phyloP scores from a whole-genome alignment of 2,797 vertebrate species.

The Pantherophis alleghaniensis region DNA sequence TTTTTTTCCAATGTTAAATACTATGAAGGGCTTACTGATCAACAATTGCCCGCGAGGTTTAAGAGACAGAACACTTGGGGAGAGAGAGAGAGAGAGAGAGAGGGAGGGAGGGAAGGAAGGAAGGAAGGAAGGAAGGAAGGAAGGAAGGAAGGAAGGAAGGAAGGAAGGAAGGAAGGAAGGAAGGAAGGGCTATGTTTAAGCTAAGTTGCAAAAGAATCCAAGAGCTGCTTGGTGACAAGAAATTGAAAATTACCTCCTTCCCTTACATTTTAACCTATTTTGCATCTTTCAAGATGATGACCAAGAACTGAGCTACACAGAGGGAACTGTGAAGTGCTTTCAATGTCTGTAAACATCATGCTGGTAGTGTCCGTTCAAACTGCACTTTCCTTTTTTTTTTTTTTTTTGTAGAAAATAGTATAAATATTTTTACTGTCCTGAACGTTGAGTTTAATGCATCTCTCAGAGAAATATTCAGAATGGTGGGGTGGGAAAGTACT shows the following conservation, averaged over 20 bases:
- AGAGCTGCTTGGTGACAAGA: conserved; percentile 58
- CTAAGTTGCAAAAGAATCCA: conserved; percentile 64
- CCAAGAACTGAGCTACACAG: conserved; percentile 55
- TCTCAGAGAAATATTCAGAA: conserved; percentile 61
- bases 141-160: background rate
- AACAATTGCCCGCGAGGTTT: conserved; percentile 60
- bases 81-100: conserved; percentile 12
- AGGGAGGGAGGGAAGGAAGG: background rate
- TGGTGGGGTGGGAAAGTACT: conserved; percentile 71
- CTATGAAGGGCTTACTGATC: conserved; percentile 63
- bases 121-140: conserved; percentile 26
- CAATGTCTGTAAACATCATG: conserved; percentile 86
- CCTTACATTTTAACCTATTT: conserved; percentile 55
- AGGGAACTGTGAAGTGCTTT: conserved; percentile 71
- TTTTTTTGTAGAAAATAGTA: conserved; percentile 90
- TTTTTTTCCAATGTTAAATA: conserved; percentile 61
- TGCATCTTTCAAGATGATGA: conserved; percentile 58
- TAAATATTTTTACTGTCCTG: conserved; percentile 89
- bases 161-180: conserved; percentile 29
- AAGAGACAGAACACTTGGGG: conserved; percentile 52
- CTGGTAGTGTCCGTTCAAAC: conserved; percentile 88
- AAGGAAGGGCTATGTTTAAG: conserved; percentile 44
- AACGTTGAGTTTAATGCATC: conserved; percentile 70
- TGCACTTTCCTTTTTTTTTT: conserved; percentile 58
- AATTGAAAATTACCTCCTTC: conserved; percentile 45